Evolutionary conservation across 2,113 vertebrate genomes (phyloP).

Genomic region (Heterotilapia buettikoferi): DNA sequence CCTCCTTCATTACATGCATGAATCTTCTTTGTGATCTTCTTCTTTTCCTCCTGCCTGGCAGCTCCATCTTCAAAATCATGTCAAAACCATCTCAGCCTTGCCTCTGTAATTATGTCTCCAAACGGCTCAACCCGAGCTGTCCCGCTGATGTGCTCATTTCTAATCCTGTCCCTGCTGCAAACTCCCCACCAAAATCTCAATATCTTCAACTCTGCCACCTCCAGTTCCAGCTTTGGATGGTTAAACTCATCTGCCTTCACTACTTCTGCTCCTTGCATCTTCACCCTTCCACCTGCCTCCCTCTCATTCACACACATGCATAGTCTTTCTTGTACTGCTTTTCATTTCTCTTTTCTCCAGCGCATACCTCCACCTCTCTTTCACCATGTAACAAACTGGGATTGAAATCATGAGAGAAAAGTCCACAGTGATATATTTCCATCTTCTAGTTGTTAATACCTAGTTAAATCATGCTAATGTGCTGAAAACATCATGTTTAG

Average conservation of each 20-base stretch:
- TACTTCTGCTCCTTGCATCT: not conserved
- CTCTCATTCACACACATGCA: not conserved
- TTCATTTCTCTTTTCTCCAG: not conserved
- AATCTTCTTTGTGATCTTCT: not conserved
- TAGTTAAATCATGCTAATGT: not conserved
- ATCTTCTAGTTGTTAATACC: not conserved
- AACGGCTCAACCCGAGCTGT: fast-evolving
- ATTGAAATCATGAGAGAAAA: not conserved
- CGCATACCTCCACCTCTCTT: not conserved
- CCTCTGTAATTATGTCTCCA: fast-evolving
- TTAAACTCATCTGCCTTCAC: not conserved
- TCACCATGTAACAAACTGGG: not conserved
- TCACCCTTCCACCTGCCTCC: not conserved
- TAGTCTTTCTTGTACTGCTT: not conserved
- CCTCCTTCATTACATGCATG: not conserved
- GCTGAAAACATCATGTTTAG: not conserved
- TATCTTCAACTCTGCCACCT: not conserved
- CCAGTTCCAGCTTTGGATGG: not conserved
- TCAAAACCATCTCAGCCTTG: not conserved
- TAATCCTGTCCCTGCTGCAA: not conserved
- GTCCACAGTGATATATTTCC: not conserved
- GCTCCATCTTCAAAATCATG: not conserved
- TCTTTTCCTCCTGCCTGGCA: not conserved
- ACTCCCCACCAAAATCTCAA: not conserved
- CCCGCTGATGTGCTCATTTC: not conserved